phyloP scores from a whole-genome alignment of 1,140 invertebrate genomes.

The Drosophila sp. region DNA sequence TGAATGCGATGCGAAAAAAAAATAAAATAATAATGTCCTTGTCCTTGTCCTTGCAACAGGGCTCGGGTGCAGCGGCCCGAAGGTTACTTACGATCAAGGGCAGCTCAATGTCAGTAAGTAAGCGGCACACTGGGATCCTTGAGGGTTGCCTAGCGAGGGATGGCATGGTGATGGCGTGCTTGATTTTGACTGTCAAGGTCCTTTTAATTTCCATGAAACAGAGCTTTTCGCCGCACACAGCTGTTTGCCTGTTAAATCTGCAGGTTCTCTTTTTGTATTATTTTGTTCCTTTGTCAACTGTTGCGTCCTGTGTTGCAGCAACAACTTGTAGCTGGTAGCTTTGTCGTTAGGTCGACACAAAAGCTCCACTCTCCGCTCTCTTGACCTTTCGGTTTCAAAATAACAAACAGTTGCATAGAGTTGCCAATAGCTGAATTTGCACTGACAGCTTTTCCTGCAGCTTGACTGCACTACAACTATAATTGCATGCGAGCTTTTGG shows the following conservation, averaged over 20 bases:
- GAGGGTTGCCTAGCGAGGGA: conserved; percentile 23
- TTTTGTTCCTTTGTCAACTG: conserved; percentile 51
- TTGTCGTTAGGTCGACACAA: neutral
- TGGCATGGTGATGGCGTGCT: conserved; percentile 9
- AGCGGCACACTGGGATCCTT: conserved; percentile 51
- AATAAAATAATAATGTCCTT: neutral
- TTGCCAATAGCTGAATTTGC: conserved; percentile 25
- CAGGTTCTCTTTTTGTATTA: neutral
- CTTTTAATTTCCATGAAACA: conserved; percentile 4
- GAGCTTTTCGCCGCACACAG: conserved; percentile 35
- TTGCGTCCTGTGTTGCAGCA: conserved; percentile 54
- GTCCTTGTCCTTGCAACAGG: conserved; percentile 24
- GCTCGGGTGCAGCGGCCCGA: conserved; percentile 35
- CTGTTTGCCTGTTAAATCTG: conserved; percentile 42
- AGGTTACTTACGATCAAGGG: conserved; percentile 73
- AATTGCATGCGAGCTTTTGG: conserved; percentile 33
- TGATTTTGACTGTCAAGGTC: conserved; percentile 25
- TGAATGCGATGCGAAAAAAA: neutral
- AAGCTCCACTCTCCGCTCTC: conserved; percentile 29
- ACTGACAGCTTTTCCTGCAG: neutral
- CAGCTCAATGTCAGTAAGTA: conserved; percentile 61
- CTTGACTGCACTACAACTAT: neutral
- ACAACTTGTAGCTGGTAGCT: conserved; percentile 72
- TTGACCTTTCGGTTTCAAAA: conserved; percentile 10
- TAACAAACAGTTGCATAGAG: conserved; percentile 4